A percentile compares a stretch with the other conserved stretches of the same genome.
Evolutionary conservation across 2,888 invertebrate genomes (phyloP).

Genomic region (Agrotis clavis): DNA sequence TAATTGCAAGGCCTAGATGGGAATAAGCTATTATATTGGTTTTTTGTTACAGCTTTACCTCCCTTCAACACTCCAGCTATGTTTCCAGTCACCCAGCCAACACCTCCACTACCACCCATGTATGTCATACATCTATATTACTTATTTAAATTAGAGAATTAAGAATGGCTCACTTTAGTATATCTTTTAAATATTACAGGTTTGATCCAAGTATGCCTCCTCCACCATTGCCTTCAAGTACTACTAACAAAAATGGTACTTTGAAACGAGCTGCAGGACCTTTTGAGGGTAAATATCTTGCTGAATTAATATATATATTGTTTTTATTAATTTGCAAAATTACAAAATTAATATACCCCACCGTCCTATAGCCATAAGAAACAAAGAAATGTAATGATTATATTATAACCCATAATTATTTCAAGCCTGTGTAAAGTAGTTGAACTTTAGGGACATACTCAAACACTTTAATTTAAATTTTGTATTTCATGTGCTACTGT

Average conservation of each 20-base stretch:
- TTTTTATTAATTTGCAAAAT: conserved; percentile 13
- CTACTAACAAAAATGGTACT: conserved; percentile 52
- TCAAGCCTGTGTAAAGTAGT: not conserved
- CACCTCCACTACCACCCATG: conserved; percentile 60
- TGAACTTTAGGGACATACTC: not conserved
- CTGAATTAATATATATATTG: not conserved
- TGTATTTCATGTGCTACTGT: not conserved
- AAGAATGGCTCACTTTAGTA: not conserved
- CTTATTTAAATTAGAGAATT: no score
- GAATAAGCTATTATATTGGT: no score
- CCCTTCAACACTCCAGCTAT: conserved; percentile 41
- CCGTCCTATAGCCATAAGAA: conserved; percentile 36
- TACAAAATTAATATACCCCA: conserved; percentile 27
- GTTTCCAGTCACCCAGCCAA: conserved; percentile 62
- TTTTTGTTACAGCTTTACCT: conserved; percentile 61
- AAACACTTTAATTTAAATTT: not conserved
- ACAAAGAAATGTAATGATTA: conserved; percentile 20
- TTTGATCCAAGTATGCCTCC: conserved; percentile 82
- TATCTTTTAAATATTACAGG: conserved; percentile 61
- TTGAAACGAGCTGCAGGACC: conserved; percentile 69
- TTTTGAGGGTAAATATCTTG: conserved; percentile 70
- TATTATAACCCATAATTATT: not conserved
- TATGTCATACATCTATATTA: conserved; percentile 26
- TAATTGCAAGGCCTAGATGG: no score
- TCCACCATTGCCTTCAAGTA: conserved; percentile 71